Conservation (phyloP, 2,113 vertebrate genomes). For the Boulengeromyrus knoepffleri region DNA sequence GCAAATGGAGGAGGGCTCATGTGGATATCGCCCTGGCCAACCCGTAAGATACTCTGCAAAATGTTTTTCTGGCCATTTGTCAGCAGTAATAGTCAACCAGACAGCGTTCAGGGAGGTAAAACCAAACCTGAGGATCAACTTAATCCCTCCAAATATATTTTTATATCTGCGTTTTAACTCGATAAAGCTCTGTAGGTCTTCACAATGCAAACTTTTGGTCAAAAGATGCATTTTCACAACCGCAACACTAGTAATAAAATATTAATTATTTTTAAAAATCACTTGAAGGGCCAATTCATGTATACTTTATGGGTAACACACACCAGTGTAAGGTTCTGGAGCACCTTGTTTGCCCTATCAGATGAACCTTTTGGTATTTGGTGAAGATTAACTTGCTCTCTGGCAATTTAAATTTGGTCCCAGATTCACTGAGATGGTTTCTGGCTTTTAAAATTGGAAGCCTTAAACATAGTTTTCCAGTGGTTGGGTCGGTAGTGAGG, state of each 20-base stretch:
- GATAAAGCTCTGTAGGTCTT: background rate
- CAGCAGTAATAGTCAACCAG: background rate
- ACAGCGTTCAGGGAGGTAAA: background rate
- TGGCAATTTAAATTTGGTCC: background rate
- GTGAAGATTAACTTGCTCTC: background rate
- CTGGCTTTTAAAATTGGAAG: background rate
- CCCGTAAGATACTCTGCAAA: background rate
- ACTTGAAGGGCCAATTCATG: background rate
- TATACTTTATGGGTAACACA: background rate
- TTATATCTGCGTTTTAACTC: background rate
- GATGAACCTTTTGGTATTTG: background rate
- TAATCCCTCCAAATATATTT: background rate
- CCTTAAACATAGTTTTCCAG: background rate
- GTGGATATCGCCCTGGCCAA: background rate
- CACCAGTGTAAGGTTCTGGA: background rate
- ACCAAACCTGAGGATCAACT: background rate
- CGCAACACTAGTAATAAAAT: background rate
- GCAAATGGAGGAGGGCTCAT: background rate
- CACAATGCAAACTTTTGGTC: background rate
- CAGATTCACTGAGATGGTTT: background rate
- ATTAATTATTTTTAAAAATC: background rate
- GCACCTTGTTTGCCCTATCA: background rate
- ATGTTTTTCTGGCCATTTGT: background rate
- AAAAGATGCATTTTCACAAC: background rate
- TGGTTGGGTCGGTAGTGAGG: background rate